Evolutionary conservation across 2,888 invertebrate genomes (phyloP).

Genomic region (Apamea anceps): DNA sequence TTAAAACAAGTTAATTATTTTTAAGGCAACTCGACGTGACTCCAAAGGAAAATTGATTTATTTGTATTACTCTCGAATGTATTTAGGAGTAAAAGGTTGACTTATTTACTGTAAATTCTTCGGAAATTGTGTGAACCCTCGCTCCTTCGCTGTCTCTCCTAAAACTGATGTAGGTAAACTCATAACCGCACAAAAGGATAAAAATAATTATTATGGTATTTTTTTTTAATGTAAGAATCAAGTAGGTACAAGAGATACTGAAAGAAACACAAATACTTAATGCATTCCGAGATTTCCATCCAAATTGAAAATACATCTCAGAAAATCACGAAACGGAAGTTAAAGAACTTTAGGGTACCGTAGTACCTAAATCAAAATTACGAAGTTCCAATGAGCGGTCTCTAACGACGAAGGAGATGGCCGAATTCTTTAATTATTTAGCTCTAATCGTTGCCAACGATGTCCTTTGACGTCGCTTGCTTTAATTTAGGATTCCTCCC

Average conservation of each 20-base stretch:
- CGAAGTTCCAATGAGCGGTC: conserved; percentile 81
- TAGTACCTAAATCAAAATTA: conserved; percentile 84
- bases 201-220: too few relatives aligned
- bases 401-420: conserved; percentile 88
- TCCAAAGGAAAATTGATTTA: not conserved
- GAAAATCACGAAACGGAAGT: conserved; percentile 69
- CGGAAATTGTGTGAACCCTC: not conserved
- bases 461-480: conserved; percentile 89
- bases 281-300: conserved; percentile 35
- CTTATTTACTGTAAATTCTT: not conserved
- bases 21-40: not conserved
- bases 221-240: not conserved
- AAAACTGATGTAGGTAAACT: not conserved
- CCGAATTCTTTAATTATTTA: conserved; percentile 90
- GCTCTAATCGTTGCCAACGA: conserved; percentile 87
- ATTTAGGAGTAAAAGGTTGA: not conserved
- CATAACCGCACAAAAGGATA: not conserved
- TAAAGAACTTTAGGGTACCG: conserved; percentile 72
- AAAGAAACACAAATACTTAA: conserved; percentile 27
- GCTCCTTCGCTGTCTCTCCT: too few relatives aligned
- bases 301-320: conserved; percentile 65
- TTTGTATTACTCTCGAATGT: not conserved
- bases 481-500: conserved; percentile 89
- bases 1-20: not conserved
- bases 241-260: not conserved